Percentiles rank a stretch among this genome's conserved stretches.
Evolutionary conservation across 2,888 invertebrate species (phyloP).

Genomic region (Achlya flavicornis): DNA sequence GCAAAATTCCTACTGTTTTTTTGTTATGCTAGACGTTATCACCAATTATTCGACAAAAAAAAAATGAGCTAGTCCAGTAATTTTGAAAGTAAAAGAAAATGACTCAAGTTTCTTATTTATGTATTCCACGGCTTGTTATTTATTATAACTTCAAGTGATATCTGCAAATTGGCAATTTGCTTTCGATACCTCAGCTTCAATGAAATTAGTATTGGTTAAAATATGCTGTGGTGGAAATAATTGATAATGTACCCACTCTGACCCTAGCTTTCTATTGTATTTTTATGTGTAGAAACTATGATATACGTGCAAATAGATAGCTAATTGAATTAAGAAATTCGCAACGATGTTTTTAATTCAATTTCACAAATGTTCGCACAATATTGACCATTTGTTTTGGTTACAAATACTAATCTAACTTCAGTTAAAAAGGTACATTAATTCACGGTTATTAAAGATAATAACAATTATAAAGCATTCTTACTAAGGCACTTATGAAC

Average conservation of each 20-base stretch:
- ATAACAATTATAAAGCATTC: no score
- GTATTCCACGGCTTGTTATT: constrained; percentile 38
- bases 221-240: constrained; percentile 55
- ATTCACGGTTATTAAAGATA: no score
- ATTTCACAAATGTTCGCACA: not conserved
- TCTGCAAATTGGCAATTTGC: constrained; percentile 52
- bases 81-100: not conserved
- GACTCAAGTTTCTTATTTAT: no score
- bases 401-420: not conserved
- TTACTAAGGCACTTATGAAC: no score
- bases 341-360: constrained; percentile 9
- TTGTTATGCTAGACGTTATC: no score
- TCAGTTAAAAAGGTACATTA: not conserved
- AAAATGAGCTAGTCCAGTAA: no score
- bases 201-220: constrained; percentile 48
- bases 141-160: constrained; percentile 47
- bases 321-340: constrained; percentile 8
- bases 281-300: constrained; percentile 15
- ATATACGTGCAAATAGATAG: not conserved
- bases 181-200: constrained; percentile 49
- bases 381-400: not conserved
- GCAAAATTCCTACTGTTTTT: no score
- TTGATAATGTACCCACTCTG: constrained; percentile 50
- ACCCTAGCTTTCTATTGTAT: constrained; percentile 52
- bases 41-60: no score